Base-by-base conservation (phyloP, 2,888 invertebrate genomes). In the Nezara viridula region DNA sequence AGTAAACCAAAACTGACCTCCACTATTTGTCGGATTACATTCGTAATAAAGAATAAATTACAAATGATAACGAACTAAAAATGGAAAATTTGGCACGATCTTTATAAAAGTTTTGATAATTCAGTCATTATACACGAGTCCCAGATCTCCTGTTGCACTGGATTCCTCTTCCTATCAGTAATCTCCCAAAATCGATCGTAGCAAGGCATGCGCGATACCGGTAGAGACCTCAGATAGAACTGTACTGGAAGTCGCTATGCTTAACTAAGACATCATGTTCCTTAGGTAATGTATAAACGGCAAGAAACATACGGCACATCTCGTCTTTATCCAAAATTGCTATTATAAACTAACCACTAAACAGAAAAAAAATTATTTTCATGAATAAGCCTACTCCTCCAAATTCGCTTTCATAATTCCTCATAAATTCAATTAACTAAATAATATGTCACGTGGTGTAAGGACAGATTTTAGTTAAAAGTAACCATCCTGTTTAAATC, bases 101-200 rank as follows among this genome's bases (percentile, higher is more conserved):
- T 81, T 81, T 81, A 81, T 14, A 81, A 81, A 19, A 37, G 40
- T 32, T 44, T 81, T 12, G 24, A 37, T 81, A 81, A 44, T 81
- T 81, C 81, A 19, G 40, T 81, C 44, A 81, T 81, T 81, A 81
- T 81, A 55, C 66, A 52, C 47, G 77, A 85, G 60, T 55, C 37
- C 77, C 86, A 88, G 89, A 50, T 88, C 90, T 90, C 90, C 90
- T 90, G 90, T 90, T 90, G 90, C 90, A 90, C 90, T 89, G 89
- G 85, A 87, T 86, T 86, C 81, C 86, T 60, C 47, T 86, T 47
- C 50, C 49, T 49, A 86, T 66, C 86, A 52, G 52, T 86, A 44
- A 52, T 60, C 40, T 40, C 60, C 27, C 32, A 87, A 81, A 44
- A 66, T 52, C 86, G 87, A 87, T 87, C 87, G 66, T 27, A 27